A percentile compares a stretch with the other conserved stretches of the same genome.
Conservation (phyloP, 1,140 invertebrate species). For the Rhopalosiphum padi region DNA sequence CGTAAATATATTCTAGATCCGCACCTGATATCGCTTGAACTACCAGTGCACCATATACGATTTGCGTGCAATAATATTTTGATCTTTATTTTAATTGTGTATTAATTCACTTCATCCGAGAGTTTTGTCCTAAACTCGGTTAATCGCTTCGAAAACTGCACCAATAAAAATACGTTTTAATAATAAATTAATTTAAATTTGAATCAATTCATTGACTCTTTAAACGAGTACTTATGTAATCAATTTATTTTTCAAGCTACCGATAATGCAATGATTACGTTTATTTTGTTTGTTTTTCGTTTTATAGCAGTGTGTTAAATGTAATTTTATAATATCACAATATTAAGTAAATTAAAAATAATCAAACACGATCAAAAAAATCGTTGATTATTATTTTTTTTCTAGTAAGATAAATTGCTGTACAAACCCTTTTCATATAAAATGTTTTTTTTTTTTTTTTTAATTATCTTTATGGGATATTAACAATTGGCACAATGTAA, state of each 20-base stretch:
- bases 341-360: conserved; percentile 21
- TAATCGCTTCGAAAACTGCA: background rate
- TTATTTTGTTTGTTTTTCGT: background rate
- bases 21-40: background rate
- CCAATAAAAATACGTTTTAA: background rate
- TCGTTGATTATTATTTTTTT: conserved; percentile 6
- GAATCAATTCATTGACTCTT: background rate
- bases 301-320: background rate
- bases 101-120: background rate
- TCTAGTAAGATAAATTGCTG: background rate
- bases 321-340: background rate
- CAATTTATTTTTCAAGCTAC: background rate
- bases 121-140: background rate
- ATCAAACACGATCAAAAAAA: conserved; percentile 1
- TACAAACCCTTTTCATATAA: conserved; percentile 1
- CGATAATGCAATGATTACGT: background rate
- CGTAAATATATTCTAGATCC: too few species aligned
- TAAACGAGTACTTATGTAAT: background rate
- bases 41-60: background rate
- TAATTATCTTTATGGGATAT: conserved; percentile 17
- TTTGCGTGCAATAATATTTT: background rate
- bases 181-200: background rate
- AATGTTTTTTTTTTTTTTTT: background rate
- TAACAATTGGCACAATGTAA: conserved; percentile 16
- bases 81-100: background rate